A percentile compares a stretch with the other conserved stretches of the same genome.
phyloP scores from a whole-genome alignment of 2,888 invertebrate species.

The Sisyra nigra region DNA sequence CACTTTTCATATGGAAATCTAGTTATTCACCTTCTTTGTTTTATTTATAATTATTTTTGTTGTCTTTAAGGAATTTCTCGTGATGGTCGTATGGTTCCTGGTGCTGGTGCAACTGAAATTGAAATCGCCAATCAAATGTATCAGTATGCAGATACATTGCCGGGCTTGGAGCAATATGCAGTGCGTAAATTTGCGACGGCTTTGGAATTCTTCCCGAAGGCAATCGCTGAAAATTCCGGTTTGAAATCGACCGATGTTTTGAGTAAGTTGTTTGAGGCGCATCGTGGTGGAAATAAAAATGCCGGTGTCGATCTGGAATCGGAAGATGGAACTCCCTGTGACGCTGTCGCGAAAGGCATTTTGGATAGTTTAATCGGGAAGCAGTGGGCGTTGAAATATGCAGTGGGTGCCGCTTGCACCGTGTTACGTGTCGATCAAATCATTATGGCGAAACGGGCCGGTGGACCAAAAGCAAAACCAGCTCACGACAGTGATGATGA shows the following conservation, averaged over 20 bases:
- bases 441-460: constrained; percentile 95
- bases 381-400: constrained; percentile 90
- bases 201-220: constrained; percentile 79
- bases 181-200: constrained; percentile 85
- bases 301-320: constrained; percentile 80
- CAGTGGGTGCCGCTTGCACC: constrained; percentile 82
- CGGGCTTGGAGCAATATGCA: constrained; percentile 94
- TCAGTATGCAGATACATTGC: constrained; percentile 77
- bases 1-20: too few relatives aligned
- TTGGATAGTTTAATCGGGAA: constrained; percentile 75
- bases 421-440: constrained; percentile 92
- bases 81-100: constrained; percentile 56
- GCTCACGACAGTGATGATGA: constrained; percentile 57
- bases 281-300: constrained; percentile 70
- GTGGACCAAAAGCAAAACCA: constrained; percentile 73
- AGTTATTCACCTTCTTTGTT: too few relatives aligned
- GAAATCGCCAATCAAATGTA: constrained; percentile 78
- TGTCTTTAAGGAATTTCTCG: constrained; percentile 20
- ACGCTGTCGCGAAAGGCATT: constrained; percentile 63
- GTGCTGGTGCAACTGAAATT: constrained; percentile 91
- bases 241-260: constrained; percentile 73
- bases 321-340: constrained; percentile 49
- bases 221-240: constrained; percentile 90
- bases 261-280: constrained; percentile 83
- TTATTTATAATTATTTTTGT: neutral